Evolutionary conservation across 1,140 invertebrate species (phyloP).

Genomic region (Heliconius melpomene): DNA sequence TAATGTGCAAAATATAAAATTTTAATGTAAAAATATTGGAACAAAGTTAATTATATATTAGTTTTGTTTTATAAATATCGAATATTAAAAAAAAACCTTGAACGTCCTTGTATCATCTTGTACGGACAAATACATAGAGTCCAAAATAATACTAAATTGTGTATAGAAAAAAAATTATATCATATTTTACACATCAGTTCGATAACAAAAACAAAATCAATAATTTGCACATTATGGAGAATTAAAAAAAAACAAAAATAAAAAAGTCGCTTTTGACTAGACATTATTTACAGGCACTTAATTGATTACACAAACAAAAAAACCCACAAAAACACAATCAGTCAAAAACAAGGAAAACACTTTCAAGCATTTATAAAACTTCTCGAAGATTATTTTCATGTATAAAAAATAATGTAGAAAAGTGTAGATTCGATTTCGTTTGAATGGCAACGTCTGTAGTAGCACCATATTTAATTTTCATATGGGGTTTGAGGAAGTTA

Average conservation of each 20-base stretch:
- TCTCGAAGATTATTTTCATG: constrained; percentile 21
- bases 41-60: background rate
- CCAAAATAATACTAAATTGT: too few species aligned
- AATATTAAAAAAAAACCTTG: background rate
- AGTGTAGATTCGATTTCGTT: background rate
- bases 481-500: background rate
- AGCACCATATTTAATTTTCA: constrained; percentile 19
- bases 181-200: too few species aligned
- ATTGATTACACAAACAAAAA: constrained; percentile 1
- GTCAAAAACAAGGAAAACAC: background rate
- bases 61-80: background rate
- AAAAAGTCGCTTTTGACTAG: constrained; percentile 21
- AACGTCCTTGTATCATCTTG: too few species aligned
- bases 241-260: background rate
- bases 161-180: too few species aligned
- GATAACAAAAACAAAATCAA: background rate
- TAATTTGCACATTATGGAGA: background rate
- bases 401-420: constrained; percentile 25
- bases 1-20: constrained; percentile 5
- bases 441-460: constrained; percentile 18
- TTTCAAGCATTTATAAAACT: constrained; percentile 15
- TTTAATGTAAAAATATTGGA: background rate
- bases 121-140: too few species aligned
- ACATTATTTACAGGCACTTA: constrained; percentile 16
- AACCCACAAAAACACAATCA: constrained; percentile 15